Base-by-base conservation (phyloP, 37 sponge, comb jelly and placozoan species). In the Agelas oroides region DNA sequence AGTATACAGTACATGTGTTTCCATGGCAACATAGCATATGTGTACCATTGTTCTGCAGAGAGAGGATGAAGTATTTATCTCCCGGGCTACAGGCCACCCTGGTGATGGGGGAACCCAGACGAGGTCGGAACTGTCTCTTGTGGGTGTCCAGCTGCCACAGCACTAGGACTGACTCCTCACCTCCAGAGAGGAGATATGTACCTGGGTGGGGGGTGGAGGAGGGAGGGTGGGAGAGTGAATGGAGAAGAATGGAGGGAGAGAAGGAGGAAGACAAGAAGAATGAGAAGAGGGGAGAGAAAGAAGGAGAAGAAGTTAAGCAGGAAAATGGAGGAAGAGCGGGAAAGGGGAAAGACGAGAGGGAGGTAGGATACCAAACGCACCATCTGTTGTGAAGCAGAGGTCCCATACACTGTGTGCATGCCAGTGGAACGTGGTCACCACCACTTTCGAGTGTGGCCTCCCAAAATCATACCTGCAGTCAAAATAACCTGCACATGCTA, bases 81-180 rank as follows among this genome's bases (percentile, higher is more conserved):
- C 62, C 84, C 19, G 82, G 88, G 63, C 83, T 70, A 30, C 83
- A 79, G 24, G 88, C 69, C 12, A 97, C 71, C 23, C 70, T 53
- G 15, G 66, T 76, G 66, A 97, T 94, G 20, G 85, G 70, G 1
- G 89, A 70, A 15, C 97, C 91, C 20, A 97, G 84, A 20, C 93
- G 83, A 38, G 96, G 97, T 25, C 81, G 73, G 80, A 93, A 97
- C 41, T 92, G 85, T 15, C 58, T 92, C 64, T 76, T 63, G 36
- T 75, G 62, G 0, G 90, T 87, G 30, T 80, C 88, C 41, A 97
- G 59, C 74, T 92, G 93, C 97, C 97, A 97, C 16, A 95, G 73
- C 17, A 97, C 97, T 67, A 97, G 74, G 17, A 97, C 97, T 37
- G 70, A 68, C 71, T 97, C 97, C 73, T 92, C 91, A 3, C 97